These are phyloP conservation scores for Otus sunia DNA, from an alignment of 2,113 vertebrate species.

Conservation along the genomic window DNA sequence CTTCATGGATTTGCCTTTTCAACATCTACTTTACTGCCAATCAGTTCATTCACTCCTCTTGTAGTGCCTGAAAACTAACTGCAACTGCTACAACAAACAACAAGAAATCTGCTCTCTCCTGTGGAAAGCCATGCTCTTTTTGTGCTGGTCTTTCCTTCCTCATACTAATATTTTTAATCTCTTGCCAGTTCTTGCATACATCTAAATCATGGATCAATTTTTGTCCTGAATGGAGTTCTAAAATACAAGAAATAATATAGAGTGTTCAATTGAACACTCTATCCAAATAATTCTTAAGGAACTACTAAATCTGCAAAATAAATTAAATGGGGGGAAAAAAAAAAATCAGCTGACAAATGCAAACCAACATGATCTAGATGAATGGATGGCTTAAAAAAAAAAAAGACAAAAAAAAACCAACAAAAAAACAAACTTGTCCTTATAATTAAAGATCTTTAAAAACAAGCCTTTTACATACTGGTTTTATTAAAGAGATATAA, in stretches of 20 bases:
- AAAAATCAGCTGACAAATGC: background rate
- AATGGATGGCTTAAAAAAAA: background rate
- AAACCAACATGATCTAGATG: background rate
- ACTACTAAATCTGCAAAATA: background rate
- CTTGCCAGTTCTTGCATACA: background rate
- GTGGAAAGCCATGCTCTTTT: background rate
- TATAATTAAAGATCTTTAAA: background rate
- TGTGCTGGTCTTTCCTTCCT: background rate
- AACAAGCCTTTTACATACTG: background rate
- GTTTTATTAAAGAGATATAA: background rate
- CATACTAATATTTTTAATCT: background rate
- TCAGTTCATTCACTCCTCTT: background rate
- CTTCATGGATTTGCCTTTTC: background rate
- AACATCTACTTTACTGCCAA: background rate
- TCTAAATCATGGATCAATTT: background rate
- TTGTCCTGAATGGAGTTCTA: background rate
- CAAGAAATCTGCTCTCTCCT: background rate
- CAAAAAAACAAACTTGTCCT: background rate
- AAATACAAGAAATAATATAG: background rate
- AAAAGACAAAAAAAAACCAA: background rate
- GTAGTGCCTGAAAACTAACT: background rate
- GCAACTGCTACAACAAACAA: background rate
- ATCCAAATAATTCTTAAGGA: background rate
- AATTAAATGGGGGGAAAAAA: background rate
- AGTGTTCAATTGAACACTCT: background rate